Evolutionary conservation across 2,797 vertebrate genomes (phyloP).

Genomic region (Cirrhinus molitorella): DNA sequence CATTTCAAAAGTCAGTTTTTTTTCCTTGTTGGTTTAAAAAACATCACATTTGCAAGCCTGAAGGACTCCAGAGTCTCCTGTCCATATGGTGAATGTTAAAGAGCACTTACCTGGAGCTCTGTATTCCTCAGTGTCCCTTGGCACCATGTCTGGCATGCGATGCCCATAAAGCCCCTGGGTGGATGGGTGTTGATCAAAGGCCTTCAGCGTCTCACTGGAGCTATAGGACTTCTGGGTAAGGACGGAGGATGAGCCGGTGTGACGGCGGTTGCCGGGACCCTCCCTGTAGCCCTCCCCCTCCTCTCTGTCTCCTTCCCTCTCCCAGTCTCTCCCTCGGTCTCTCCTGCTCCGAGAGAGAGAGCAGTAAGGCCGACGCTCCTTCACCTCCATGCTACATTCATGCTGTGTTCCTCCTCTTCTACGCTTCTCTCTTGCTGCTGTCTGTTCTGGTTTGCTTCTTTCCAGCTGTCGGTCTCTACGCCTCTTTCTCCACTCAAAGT

Average conservation of each 20-base stretch:
- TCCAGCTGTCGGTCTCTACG: conserved; percentile 18
- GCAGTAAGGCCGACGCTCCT: conserved; percentile 97
- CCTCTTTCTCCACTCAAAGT: conserved; percentile 25
- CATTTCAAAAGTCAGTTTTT: conserved; percentile 8
- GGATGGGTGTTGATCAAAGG: conserved; percentile 95
- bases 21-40: conserved; percentile 16
- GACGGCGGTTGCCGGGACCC: conserved; percentile 72
- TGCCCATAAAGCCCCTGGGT: conserved; percentile 91
- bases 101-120: conserved; percentile 87
- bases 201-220: conserved; percentile 96
- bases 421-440: conserved; percentile 16
- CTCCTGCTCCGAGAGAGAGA: conserved; percentile 96
- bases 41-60: conserved; percentile 21
- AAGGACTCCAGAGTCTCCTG: conserved; percentile 20
- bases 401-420: conserved; percentile 76
- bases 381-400: conserved; percentile 99
- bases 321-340: conserved; percentile 83
- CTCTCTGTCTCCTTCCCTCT: conserved; percentile 57
- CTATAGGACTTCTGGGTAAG: conserved; percentile 98
- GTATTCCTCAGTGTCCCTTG: conserved; percentile 91
- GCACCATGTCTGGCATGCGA: conserved; percentile 93
- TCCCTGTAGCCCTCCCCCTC: conserved; percentile 65
- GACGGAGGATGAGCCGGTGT: conserved; percentile 81
- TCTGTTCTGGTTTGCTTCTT: conserved; percentile 13
- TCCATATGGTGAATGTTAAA: conserved; percentile 42